phyloP scores from a whole-genome alignment of 2,797 vertebrate species.

The Centropyge bicolor region DNA sequence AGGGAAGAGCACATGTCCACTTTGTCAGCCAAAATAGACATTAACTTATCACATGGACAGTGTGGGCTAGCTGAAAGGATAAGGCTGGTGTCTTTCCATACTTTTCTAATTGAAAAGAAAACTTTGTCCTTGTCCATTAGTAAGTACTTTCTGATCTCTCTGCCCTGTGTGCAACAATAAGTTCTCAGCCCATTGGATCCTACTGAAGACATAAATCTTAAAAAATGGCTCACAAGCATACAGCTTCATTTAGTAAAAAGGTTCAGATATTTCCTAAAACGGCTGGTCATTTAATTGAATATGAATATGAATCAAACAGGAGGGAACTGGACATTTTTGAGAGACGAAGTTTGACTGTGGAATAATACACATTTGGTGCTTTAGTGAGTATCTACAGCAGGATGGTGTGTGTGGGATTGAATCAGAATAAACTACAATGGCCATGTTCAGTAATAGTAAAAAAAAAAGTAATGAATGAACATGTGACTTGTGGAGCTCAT shows the following conservation, averaged over 20 bases:
- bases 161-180: not conserved
- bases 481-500: not conserved
- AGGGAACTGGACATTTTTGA: not conserved
- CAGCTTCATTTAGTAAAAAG: not conserved
- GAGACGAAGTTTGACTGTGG: not conserved
- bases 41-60: not conserved
- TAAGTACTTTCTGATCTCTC: not conserved
- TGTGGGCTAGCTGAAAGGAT: not conserved
- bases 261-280: not conserved
- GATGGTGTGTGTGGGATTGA: not conserved
- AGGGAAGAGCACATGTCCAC: not conserved
- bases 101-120: not conserved
- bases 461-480: not conserved
- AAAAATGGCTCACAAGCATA: not conserved
- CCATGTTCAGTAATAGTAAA: not conserved
- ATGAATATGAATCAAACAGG: not conserved
- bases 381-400: not conserved
- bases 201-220: not conserved
- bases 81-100: not conserved
- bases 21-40: not conserved
- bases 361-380: constrained; percentile 1
- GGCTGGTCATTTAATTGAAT: too few species aligned
- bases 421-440: constrained; percentile 1
- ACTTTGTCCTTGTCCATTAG: not conserved
- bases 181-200: not conserved